Percentiles rank a stretch among this genome's conserved stretches.
Conservation (phyloP, 92 coral and sea anemone genomes). For the Muricea muricata region DNA sequence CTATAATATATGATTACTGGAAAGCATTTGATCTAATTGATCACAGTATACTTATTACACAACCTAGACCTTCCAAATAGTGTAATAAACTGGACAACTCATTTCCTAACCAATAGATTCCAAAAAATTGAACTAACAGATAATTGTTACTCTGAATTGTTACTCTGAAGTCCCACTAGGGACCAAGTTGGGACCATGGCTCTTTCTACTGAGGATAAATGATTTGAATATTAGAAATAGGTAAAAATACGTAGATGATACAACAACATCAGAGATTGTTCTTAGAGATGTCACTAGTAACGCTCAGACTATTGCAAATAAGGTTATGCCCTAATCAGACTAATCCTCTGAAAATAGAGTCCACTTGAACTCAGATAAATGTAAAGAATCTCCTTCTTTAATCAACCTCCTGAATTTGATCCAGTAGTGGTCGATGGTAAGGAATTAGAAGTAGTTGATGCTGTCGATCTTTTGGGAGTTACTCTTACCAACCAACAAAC, state of each 20-base stretch:
- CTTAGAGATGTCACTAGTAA: background rate
- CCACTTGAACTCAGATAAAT: conserved; percentile 14
- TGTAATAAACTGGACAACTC: background rate
- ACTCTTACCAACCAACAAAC: background rate
- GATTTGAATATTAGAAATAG: background rate
- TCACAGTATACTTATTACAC: background rate
- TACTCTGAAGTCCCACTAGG: background rate
- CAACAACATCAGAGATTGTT: background rate
- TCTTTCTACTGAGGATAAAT: background rate
- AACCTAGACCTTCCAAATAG: background rate
- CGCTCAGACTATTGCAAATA: background rate
- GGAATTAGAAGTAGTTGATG: conserved; percentile 30
- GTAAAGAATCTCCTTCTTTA: conserved; percentile 1
- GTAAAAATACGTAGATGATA: background rate
- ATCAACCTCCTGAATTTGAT: background rate
- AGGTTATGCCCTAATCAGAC: conserved; percentile 18
- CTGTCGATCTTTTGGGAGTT: background rate
- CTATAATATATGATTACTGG: background rate
- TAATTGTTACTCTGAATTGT: background rate
- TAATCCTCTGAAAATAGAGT: conserved; percentile 24
- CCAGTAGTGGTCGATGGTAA: conserved; percentile 30
- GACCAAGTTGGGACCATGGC: conserved; percentile 3
- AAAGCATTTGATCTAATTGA: conserved; percentile 25
- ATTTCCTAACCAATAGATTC: background rate
- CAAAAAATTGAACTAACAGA: background rate